Evolutionary conservation across 2,797 vertebrate genomes (phyloP).

Genomic region (Acanthiza pusilla): DNA sequence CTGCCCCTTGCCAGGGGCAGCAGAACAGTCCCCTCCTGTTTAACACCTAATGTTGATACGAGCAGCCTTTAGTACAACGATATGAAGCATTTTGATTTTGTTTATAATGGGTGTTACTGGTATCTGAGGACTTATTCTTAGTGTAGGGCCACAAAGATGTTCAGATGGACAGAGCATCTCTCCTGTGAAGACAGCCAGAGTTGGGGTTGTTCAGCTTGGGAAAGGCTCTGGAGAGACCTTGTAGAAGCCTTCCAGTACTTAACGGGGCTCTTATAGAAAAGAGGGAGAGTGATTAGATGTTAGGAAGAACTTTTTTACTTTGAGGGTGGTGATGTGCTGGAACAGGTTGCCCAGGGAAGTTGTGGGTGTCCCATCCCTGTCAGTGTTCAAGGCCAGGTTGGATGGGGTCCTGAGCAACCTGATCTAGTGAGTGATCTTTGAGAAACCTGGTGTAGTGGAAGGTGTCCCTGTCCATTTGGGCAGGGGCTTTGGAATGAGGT

Average conservation of each 20-base stretch:
- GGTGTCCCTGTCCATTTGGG: not conserved
- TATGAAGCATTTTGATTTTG: not conserved
- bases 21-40: not conserved
- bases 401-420: not conserved
- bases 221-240: not conserved
- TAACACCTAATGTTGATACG: accelerated
- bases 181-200: not conserved
- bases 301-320: not conserved
- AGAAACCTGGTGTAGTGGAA: not conserved
- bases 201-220: not conserved
- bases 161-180: not conserved
- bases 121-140: not conserved
- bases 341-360: not conserved
- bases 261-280: not conserved
- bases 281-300: accelerated
- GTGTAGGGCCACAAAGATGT: not conserved
- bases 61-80: not conserved
- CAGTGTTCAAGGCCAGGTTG: not conserved
- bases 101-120: not conserved
- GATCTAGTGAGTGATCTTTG: not conserved
- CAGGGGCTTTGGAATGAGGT: not conserved
- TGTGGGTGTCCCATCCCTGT: not conserved
- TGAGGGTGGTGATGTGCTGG: not conserved
- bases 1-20: not conserved
- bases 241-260: not conserved